Base-by-base conservation (phyloP, 2,113 vertebrate species). In the Pterocles burchelli region DNA sequence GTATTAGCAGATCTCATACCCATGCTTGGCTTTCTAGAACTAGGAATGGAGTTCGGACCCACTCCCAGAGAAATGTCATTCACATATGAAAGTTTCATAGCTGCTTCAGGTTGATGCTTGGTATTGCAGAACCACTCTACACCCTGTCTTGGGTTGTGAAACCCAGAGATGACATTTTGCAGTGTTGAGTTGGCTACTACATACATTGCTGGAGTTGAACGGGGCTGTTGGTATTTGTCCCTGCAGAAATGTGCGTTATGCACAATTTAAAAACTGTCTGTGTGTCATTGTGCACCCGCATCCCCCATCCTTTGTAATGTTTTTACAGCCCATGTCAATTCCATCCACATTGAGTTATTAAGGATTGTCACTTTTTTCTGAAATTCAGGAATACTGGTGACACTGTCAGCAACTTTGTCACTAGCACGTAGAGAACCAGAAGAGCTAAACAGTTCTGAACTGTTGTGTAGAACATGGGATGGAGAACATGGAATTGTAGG, bases 1-100 rank as follows among this genome's bases (percentile, higher is more conserved):
- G 4, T 55, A 16, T 61, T 3, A 65, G 10, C 34, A 29, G 21
- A 38, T 59, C 9, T 81, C 7, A 12, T 43, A 55, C 9, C 77
- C 7, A 12, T 43, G 51, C 9, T 90, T 90, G 25, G 25, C 17
- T 3, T 24, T 88, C 17, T 10, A 49, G 54, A 45, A 62, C 15
- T 20, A 41, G 33, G 29, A 72, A 13, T 17, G 7, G 5, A 28
- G 21, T 34, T 90, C 55, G 6, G 25, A 76, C 36, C 14, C 2
- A 3, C 26, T 90, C 62, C 21, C 34, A 49, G 21, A 31, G 49
- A 57, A 94, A 58, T 17, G 26, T 33, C 33, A 25, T 65, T 89
- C 3, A 3, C 41, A 36, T 7, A 5, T 62, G 18, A 10, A 66
- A 61, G 75, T 73, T 45, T 41, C 0, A 0, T 65, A 80, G 26